These are phyloP conservation scores for Anolis sagrei DNA, from an alignment of 2,113 vertebrate genomes.

Conservation along the genomic window DNA sequence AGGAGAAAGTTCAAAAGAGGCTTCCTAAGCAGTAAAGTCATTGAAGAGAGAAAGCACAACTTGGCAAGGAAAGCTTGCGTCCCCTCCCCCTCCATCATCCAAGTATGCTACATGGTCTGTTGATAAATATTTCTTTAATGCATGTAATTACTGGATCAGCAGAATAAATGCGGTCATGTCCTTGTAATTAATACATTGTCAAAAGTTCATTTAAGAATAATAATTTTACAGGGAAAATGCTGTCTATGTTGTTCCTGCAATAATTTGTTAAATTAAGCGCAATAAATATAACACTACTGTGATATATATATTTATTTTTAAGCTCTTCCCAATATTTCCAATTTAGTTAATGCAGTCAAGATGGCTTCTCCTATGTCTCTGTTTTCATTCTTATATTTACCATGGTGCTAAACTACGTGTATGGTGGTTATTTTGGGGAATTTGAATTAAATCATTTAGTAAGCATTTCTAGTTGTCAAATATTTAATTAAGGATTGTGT, in stretches of 20 bases:
- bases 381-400: slow-evolving; percentile 29
- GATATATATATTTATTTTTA: slow-evolving; percentile 67
- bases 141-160: slow-evolving; percentile 83
- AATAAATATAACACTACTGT: slow-evolving; percentile 79
- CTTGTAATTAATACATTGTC: slow-evolving; percentile 87
- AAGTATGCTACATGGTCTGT: slow-evolving; percentile 78
- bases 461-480: slow-evolving; percentile 59
- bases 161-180: slow-evolving; percentile 86
- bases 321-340: slow-evolving; percentile 52
- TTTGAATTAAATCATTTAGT: slow-evolving; percentile 53
- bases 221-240: slow-evolving; percentile 81
- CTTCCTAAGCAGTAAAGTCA: slow-evolving; percentile 68
- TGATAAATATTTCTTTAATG: slow-evolving; percentile 87
- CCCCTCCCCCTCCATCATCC: slow-evolving; percentile 25
- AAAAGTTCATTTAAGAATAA: slow-evolving; percentile 88
- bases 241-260: slow-evolving; percentile 76
- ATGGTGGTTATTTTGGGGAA: slow-evolving; percentile 46
- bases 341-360: slow-evolving; percentile 62
- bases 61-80: slow-evolving; percentile 77
- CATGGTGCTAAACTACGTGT: slow-evolving; percentile 45
- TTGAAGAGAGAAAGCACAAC: slow-evolving; percentile 73
- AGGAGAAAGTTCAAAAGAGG: slow-evolving; percentile 67
- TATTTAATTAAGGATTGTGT: slow-evolving; percentile 70
- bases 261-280: slow-evolving; percentile 83
- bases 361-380: not conserved